phyloP scores from a whole-genome alignment of 2,797 vertebrate genomes.

The Orestias chungarensis region DNA sequence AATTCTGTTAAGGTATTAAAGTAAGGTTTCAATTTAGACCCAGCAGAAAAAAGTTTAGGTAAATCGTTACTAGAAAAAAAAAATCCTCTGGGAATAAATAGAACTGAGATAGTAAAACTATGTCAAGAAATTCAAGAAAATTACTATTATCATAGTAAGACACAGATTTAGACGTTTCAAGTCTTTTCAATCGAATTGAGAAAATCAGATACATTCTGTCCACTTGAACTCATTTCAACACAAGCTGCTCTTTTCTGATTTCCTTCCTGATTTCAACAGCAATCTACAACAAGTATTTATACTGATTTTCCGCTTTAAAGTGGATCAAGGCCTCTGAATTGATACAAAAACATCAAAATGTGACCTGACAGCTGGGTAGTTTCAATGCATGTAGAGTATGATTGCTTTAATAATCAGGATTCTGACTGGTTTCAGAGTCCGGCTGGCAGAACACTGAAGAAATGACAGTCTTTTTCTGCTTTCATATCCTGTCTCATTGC shows the following conservation, averaged over 20 bases:
- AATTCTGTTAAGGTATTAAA: too few species aligned
- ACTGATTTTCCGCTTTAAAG: slow-evolving; percentile 6
- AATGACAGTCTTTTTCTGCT: not conserved
- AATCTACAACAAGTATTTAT: slow-evolving; percentile 1
- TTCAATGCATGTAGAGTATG: not conserved
- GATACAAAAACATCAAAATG: slow-evolving; percentile 2
- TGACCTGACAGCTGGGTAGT: slow-evolving; percentile 4
- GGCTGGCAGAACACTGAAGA: not conserved
- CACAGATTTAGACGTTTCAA: not conserved
- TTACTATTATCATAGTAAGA: not conserved
- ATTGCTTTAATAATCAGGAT: not conserved
- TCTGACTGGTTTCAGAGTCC: not conserved
- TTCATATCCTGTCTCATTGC: not conserved
- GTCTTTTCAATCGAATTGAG: not conserved
- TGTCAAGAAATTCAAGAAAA: not conserved
- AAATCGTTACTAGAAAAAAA: not conserved
- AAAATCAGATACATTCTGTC: not conserved
- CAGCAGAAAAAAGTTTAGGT: too few species aligned
- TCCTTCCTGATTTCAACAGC: not conserved
- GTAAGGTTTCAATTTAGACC: too few species aligned
- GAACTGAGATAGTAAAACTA: not conserved
- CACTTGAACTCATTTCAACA: not conserved
- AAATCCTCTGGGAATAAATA: not conserved
- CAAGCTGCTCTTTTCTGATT: not conserved
- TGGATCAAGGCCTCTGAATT: slow-evolving; percentile 2